phyloP scores from a whole-genome alignment of 2,797 vertebrate species.

The Karalla daura region DNA sequence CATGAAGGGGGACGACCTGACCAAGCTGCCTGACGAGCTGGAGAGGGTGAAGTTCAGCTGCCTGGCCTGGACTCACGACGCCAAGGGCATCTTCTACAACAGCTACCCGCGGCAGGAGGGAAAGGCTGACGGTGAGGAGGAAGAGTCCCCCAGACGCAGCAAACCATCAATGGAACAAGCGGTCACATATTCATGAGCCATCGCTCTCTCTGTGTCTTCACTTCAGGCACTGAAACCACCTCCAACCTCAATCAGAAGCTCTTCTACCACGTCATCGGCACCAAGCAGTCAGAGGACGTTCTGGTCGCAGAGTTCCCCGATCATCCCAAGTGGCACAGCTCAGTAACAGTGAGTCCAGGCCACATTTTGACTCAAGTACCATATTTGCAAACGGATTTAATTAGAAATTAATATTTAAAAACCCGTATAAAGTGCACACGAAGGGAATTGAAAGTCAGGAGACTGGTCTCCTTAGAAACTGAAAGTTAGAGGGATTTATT shows the following conservation, averaged over 20 bases:
- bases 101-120: conserved; percentile 80
- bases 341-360: conserved; percentile 64
- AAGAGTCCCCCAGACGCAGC: not conserved
- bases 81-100: conserved; percentile 84
- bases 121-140: conserved; percentile 79
- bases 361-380: not conserved
- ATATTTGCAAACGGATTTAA: too few relatives aligned
- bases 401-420: not conserved
- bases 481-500: too few relatives aligned
- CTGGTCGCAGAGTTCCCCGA: conserved; percentile 84
- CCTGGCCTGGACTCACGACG: conserved; percentile 85
- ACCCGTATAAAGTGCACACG: too few relatives aligned
- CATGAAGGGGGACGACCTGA: conserved; percentile 76
- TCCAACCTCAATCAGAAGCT: conserved; percentile 85
- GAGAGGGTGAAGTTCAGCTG: conserved; percentile 86
- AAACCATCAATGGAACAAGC: not conserved
- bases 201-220: conserved; percentile 1
- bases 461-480: too few relatives aligned
- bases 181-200: too few relatives aligned
- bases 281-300: conserved; percentile 80
- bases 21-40: conserved; percentile 75
- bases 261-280: conserved; percentile 82
- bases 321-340: conserved; percentile 83
- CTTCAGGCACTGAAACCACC: conserved; percentile 84
- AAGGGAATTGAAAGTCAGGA: too few relatives aligned